Percentiles rank a stretch among this genome's conserved stretches.
Evolutionary conservation across 1,140 invertebrate genomes (phyloP).

Genomic region (Bombus difficillimus): DNA sequence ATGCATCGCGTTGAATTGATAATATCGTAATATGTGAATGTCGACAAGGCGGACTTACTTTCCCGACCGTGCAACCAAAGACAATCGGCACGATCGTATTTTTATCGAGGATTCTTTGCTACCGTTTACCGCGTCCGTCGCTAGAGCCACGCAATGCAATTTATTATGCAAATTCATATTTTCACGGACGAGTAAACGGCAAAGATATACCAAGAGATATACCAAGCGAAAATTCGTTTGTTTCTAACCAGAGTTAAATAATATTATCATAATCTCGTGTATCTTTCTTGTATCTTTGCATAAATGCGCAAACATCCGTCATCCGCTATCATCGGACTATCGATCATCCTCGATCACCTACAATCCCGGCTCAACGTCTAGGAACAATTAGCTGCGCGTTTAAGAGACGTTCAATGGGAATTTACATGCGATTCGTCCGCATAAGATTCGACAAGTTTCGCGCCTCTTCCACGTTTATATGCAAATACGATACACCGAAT

Average conservation of each 20-base stretch:
- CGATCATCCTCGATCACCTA: not conserved
- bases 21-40: conserved; percentile 79
- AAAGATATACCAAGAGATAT: too few relatives aligned
- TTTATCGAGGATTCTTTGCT: not conserved
- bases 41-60: conserved; percentile 52
- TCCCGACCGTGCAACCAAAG: not conserved
- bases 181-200: not conserved
- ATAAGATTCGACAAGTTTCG: not conserved
- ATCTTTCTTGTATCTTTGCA: too few relatives aligned
- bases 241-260: too few relatives aligned
- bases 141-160: too few relatives aligned
- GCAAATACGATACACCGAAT: not conserved
- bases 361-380: not conserved
- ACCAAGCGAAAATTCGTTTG: too few relatives aligned
- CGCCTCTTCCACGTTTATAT: not conserved
- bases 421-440: not conserved
- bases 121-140: too few relatives aligned
- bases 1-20: conserved; percentile 79
- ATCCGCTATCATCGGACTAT: not conserved
- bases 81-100: not conserved
- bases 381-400: not conserved
- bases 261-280: too few relatives aligned
- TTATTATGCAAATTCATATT: not conserved
- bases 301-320: too few relatives aligned
- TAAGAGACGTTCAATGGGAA: not conserved